Evolutionary conservation across 2,797 vertebrate genomes (phyloP).

Genomic region (Helostoma temminkii): DNA sequence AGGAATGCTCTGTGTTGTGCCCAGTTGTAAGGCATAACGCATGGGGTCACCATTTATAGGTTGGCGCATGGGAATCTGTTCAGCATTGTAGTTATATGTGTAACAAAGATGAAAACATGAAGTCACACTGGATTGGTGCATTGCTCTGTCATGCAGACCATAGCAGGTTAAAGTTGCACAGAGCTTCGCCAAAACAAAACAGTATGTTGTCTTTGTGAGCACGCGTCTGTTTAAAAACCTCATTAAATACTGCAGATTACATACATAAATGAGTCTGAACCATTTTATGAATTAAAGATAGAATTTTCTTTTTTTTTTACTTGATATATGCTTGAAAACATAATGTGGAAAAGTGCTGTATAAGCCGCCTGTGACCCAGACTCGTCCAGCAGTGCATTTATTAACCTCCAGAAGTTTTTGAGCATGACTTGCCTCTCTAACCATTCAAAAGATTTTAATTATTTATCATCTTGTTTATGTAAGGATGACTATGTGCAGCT

Average conservation of each 20-base stretch:
- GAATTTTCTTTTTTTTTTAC: too few relatives aligned
- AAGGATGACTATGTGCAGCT: too few relatives aligned
- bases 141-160: background rate
- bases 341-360: too few relatives aligned
- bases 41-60: slow-evolving; percentile 49
- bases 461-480: too few relatives aligned
- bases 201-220: background rate
- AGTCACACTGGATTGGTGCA: too few relatives aligned
- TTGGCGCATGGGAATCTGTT: slow-evolving; percentile 64
- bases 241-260: background rate
- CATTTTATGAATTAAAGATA: background rate
- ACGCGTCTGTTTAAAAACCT: background rate
- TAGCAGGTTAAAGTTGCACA: background rate
- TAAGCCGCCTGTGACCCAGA: too few relatives aligned
- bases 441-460: too few relatives aligned
- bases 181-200: background rate
- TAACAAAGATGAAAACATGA: slow-evolving; percentile 25
- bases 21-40: slow-evolving; percentile 40
- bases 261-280: background rate
- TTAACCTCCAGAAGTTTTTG: too few relatives aligned
- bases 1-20: slow-evolving; percentile 70
- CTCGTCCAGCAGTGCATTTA: too few relatives aligned
- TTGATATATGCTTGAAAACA: too few relatives aligned
- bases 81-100: slow-evolving; percentile 18
- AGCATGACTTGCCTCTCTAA: too few relatives aligned